Evolutionary conservation across 2,113 vertebrate species (phyloP), one percentile per base, ranked within the genome.

Genomic region (Nesoenas mayeri): DNA sequence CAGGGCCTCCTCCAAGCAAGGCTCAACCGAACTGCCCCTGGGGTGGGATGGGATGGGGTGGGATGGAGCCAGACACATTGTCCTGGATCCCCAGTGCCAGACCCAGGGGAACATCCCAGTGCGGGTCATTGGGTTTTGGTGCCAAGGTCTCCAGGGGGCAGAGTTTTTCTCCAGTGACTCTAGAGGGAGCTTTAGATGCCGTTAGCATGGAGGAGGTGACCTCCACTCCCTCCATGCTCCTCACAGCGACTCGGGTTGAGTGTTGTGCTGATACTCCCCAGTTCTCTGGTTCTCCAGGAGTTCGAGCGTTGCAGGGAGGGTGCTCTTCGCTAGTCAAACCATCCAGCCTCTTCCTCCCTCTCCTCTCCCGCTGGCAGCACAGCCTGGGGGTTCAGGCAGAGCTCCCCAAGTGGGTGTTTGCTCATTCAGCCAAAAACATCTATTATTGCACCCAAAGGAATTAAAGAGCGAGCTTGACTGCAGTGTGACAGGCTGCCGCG

Each of bases 301-400:
- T 48, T 38, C 15, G 25, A n/a, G 50, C 1, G 0, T 13, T 21
- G 50, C 21, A 28, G 58, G 24, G 42, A 12, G 25, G n/a, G 29
- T 61, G 73, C 19, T 85, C 54, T 57, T 47, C 2, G 1, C 34
- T 2, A 47, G 20, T 3, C 11, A 19, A 34, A 22, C 31, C n/a
- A 15, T 8, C 61, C 51, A 9, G 8, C 58, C 17, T 34, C 13
- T 38, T 72, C 38, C 67, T 31, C 21, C 38, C 42, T 11, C 54
- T 9, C 31, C 31, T 48, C 32, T 9, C 42, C 56, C 3, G 0
- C 28, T 1, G 0, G 17, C 62, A n/a, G 26, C 51, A 36, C 47
- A 38, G 36, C 16, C 38, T 25, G 32, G 38, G 64, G 72, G 10
- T 38, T 58, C 3, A 1, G 32, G n/a, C 2, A 8, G 48, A 64